These are phyloP conservation scores for Siniperca undulata DNA, from an alignment of 2,797 vertebrate genomes.

Conservation along the genomic window DNA sequence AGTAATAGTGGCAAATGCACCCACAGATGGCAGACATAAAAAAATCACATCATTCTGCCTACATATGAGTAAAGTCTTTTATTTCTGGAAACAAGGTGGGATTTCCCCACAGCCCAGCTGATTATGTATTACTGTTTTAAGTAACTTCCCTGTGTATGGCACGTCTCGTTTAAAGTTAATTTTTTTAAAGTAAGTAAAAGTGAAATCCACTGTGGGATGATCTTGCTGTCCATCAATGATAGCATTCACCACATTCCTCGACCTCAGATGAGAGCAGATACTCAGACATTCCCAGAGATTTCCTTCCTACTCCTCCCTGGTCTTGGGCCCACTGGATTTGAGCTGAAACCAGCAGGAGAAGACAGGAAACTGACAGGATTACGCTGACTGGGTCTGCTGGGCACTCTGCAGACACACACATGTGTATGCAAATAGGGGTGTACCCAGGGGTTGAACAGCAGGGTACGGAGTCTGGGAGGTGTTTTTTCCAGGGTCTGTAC, in stretches of 20 bases:
- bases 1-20: background rate
- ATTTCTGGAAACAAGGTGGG: slow-evolving; percentile 3
- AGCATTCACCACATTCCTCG: slow-evolving; percentile 55
- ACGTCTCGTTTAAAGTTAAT: background rate
- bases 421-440: slow-evolving; percentile 1
- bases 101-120: background rate
- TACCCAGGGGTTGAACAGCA: slow-evolving; percentile 17
- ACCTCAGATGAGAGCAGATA: slow-evolving; percentile 57
- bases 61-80: background rate
- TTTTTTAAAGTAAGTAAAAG: background rate
- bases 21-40: slow-evolving; percentile 18
- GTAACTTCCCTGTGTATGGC: background rate
- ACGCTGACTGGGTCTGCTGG: slow-evolving; percentile 58
- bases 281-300: slow-evolving; percentile 60
- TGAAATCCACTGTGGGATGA: slow-evolving; percentile 10
- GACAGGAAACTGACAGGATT: slow-evolving; percentile 75
- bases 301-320: slow-evolving; percentile 74
- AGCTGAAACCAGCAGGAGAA: slow-evolving; percentile 50
- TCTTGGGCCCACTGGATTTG: slow-evolving; percentile 53
- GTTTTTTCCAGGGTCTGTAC: too few species aligned
- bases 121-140: background rate
- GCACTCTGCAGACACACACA: slow-evolving; percentile 33
- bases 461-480: background rate
- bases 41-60: background rate
- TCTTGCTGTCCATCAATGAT: slow-evolving; percentile 28